Base-by-base conservation (phyloP, 1,140 invertebrate species). In the Drosophila bocqueti region DNA sequence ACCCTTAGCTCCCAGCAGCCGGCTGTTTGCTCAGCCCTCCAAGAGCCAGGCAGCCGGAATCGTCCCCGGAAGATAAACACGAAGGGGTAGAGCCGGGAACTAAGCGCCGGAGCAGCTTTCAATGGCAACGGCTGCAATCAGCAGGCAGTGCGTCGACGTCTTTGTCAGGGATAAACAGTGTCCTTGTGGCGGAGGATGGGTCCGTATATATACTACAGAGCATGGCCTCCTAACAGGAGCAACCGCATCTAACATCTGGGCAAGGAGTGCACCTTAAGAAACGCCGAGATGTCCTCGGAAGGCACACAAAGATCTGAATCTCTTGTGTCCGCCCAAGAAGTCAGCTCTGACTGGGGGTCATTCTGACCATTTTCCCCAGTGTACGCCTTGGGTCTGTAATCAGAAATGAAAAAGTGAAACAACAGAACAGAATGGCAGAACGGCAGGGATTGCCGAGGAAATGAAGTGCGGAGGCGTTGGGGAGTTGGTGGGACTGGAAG, bases 361-460 rank as follows among this genome's bases (percentile, higher is more conserved):
- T 4, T 55, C 8, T 16, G 36, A 26, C 4, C 34, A 15, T 63
- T 71, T 75, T n/a, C 40, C 43, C 5, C 49, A 64, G 71, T 73
- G 72, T 49, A 31, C 7, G 38, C 72, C 69, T 31, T 26, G 36
- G 49, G 69, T 57, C 49, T 26, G 36, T 75, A 75, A 75, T 75
- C 69, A 74, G 69, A 64, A 74, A 75, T 75, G 71, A 54, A 75
- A 63, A 74, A 72, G 46, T 43, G 67, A 72, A 73, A 73, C 69
- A 73, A 72, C 69, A 61, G 67, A 50, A 15, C 0, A 26, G 34
- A 50, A 50, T 21, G 52, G 13, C 34, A 55, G 65, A 45, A 40
- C 36, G 49, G 49, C 64, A 38, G 67, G 62, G 55, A 50, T 43
- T 43, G 71, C 16, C 29, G 46, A 21, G 69, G 24, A 50, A 72